Percentiles rank a stretch among this genome's conserved stretches.
These are phyloP conservation scores for Sarcophilus harrisii DNA, from an alignment of 2,797 vertebrate species.

Conservation along the genomic window DNA sequence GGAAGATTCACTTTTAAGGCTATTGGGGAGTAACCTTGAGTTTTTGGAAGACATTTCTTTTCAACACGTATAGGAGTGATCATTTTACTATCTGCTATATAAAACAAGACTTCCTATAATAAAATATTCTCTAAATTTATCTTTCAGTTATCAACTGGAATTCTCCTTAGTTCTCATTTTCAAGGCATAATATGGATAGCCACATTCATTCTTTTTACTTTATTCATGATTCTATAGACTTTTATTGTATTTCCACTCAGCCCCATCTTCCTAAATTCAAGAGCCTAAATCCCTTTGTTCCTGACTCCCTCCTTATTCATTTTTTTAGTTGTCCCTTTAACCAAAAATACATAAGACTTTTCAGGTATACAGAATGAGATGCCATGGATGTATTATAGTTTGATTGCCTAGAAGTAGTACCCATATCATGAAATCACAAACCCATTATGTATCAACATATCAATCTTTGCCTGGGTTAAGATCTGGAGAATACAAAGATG, in stretches of 20 bases:
- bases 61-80: not conserved
- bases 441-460: not conserved
- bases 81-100: not conserved
- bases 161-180: not conserved
- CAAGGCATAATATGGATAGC: not conserved
- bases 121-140: not conserved
- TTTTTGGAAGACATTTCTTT: not conserved
- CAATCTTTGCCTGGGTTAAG: not conserved
- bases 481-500: not conserved
- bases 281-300: not conserved
- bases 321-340: not conserved
- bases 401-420: not conserved
- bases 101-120: not conserved
- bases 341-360: not conserved
- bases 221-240: not conserved
- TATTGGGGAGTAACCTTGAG: not conserved
- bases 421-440: not conserved
- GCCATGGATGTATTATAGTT: not conserved
- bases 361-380: not conserved
- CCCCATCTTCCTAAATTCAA: not conserved
- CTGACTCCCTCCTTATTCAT: not conserved
- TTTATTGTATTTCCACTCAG: not conserved
- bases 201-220: not conserved
- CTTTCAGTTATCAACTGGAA: not conserved
- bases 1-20: not conserved